Evolutionary conservation across 1,140 invertebrate species (phyloP), one percentile per base, ranked within the genome.

Genomic region (Parapsyche elsis): DNA sequence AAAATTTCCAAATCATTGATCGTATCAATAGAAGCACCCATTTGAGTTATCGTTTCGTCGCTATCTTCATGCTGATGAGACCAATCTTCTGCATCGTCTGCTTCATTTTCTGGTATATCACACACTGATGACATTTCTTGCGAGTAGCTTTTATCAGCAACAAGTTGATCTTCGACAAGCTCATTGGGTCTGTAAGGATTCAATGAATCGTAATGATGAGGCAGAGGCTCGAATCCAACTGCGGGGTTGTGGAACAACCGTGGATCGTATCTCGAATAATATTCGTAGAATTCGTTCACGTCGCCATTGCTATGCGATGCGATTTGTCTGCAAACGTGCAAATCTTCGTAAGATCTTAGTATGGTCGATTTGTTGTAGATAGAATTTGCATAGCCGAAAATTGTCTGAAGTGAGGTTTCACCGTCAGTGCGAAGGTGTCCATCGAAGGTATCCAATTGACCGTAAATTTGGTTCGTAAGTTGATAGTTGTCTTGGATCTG

Each of bases 361-460:
- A 73, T 73, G 10, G 53, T 53, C 4, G 76, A 70, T 67, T 81
- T 81, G 38, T 73, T 78, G 61, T 81, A 81, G 7, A 81, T 67
- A 5, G 80, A 74, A 57, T 81, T 81, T 12, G 76, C 71, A 67
- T 81, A 81, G 4, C 76, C 76, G 71, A 81, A 81, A 30, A 81
- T 75, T 0, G 80, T 78, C 23, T 81, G 80, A 19, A 81, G 49
- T 12, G 80, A 81, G 0, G 53, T 38, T n/a, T 81, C 80, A 24
- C 12, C 44, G 14, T 64, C 45, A 26, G 49, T 44, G 10, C 57
- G 53, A 53, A 38, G 30, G 30, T 38, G 30, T 38, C 23, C 59
- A 73, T 81, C 80, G 30, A 78, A 81, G 71, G 57, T 71, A 38
- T 44, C 71, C 4, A 75, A 16, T 57, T 71, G 71, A 30, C 61